Evolutionary conservation across 2,888 invertebrate species (phyloP).

Genomic region (Eretmocerus hayati): DNA sequence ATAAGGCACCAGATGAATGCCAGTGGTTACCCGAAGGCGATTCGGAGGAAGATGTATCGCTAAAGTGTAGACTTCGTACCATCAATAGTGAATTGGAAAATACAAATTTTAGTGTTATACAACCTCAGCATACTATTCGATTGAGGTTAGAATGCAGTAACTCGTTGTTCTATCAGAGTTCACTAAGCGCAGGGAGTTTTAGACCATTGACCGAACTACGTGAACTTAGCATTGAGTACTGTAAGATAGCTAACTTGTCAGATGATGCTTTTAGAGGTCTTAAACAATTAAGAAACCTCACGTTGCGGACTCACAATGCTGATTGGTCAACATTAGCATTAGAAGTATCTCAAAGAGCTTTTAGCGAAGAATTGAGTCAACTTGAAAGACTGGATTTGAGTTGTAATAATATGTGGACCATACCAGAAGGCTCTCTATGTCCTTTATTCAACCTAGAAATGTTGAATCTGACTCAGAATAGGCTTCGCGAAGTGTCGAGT

Average conservation of each 20-base stretch:
- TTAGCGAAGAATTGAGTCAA: conserved; percentile 65
- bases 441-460: conserved; percentile 67
- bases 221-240: conserved; percentile 73
- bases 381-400: conserved; percentile 69
- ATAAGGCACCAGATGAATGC: conserved; percentile 76
- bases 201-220: conserved; percentile 67
- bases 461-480: conserved; percentile 72
- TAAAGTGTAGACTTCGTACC: conserved; percentile 67
- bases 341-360: conserved; percentile 67
- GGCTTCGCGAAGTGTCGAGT: conserved; percentile 66
- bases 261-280: conserved; percentile 77
- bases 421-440: conserved; percentile 71
- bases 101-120: conserved; percentile 76
- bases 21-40: conserved; percentile 68
- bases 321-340: conserved; percentile 77
- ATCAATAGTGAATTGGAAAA: conserved; percentile 77
- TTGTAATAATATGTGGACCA: conserved; percentile 73
- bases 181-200: conserved; percentile 69
- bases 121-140: conserved; percentile 71
- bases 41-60: conserved; percentile 60
- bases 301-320: conserved; percentile 75
- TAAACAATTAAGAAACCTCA: conserved; percentile 69
- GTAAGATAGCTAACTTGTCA: conserved; percentile 74
- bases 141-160: conserved; percentile 73
- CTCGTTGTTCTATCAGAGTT: conserved; percentile 73